phyloP scores from a whole-genome alignment of 2,797 vertebrate genomes.

The Zalophus californianus region DNA sequence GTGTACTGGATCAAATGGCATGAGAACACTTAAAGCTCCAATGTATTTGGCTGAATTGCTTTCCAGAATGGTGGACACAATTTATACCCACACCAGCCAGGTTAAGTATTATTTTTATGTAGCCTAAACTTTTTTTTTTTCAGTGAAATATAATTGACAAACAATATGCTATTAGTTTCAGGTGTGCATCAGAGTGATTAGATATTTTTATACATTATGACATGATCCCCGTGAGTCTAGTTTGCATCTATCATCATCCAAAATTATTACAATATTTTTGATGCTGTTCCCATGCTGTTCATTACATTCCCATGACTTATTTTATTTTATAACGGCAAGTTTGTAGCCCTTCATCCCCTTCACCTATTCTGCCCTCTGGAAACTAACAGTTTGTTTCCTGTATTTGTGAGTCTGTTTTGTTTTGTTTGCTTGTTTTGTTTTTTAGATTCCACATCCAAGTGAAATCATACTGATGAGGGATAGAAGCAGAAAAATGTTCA shows the following conservation, averaged over 20 bases:
- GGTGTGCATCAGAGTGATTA: neutral
- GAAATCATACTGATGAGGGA: neutral
- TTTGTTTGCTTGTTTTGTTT: neutral
- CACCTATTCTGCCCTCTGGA: neutral
- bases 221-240: neutral
- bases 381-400: neutral
- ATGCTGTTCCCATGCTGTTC: neutral
- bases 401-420: neutral
- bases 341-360: neutral
- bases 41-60: neutral
- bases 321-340: neutral
- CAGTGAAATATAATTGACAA: neutral
- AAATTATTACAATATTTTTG: neutral
- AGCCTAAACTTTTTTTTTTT: neutral
- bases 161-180: neutral
- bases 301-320: neutral
- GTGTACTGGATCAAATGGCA: neutral
- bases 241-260: neutral
- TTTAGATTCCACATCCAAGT: neutral
- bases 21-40: neutral
- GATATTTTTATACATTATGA: neutral
- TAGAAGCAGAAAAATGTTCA: neutral
- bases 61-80: neutral
- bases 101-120: constrained; percentile 8
- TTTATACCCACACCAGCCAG: neutral